Evolutionary conservation across 2,113 vertebrate species (phyloP), one percentile per base, ranked within the genome.

Genomic region (Protobothrops mucrosquamatus): DNA sequence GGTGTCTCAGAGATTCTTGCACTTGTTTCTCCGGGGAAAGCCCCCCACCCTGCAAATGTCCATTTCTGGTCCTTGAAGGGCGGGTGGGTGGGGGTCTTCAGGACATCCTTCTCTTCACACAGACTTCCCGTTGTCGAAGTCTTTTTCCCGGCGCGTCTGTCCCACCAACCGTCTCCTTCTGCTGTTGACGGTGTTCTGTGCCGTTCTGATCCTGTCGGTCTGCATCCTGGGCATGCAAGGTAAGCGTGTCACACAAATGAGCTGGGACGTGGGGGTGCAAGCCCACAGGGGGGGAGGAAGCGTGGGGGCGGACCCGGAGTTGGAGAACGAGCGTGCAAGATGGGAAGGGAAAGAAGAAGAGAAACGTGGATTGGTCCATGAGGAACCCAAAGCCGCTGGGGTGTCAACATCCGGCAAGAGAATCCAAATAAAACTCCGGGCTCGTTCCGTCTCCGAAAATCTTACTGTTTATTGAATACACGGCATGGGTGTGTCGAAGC

Each of bases 151-250:
- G 6, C 88, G 92, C 7, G 0, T 59, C 69, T 93, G 92, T 6
- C 74, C 92, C 92, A 93, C 92, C 69, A 54, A 9, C 54, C 92
- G 92, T 0, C 92, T 93, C 11, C 3, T 86, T 74, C 29, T 86
- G 22, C 6, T 22, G 3, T 14, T 93, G 88, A 52, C 51, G 20
- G 43, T 12, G 0, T 24, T 51, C 54, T 85, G 92, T 11, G 4
- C 1, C 2, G 1, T 29, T 23, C 74, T 93, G 20, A 22, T 55
- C 74, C 23, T 93, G 18, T 34, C 56, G 1, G 43, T 90, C 12
- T n/a, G 23, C 1, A 14, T 61, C 1, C 26, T 93, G 1, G 69
- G 88, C 54, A 0, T 61, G 12, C 89, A 86, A 81, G 74, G 92
- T 89, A 74, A 52, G 88, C 52, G 87, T 12, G 26, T 29, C 59